Evolutionary conservation across 2,888 invertebrate genomes (phyloP).

Genomic region (Ophonus ardosiacus): DNA sequence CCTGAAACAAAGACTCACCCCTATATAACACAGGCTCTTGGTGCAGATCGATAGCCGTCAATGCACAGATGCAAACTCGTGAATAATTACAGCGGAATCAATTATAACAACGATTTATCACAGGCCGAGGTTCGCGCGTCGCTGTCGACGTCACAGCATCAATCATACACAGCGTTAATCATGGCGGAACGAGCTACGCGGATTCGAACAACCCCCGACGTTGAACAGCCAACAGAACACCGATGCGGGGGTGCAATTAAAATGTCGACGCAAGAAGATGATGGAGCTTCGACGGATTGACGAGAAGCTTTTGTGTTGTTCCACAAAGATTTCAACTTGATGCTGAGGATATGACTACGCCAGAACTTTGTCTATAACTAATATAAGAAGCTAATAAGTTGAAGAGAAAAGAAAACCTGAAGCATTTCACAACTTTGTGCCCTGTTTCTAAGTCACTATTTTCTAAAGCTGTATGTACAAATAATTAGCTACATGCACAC

Average conservation of each 20-base stretch:
- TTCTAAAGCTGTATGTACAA: too few species aligned
- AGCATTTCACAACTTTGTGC: too few species aligned
- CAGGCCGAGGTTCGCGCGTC: constrained; percentile 68
- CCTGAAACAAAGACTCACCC: constrained; percentile 21
- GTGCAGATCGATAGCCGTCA: constrained; percentile 72
- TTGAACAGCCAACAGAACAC: background rate
- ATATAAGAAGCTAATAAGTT: too few species aligned
- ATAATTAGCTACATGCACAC: too few species aligned
- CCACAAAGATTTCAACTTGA: too few species aligned
- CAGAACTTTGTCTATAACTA: background rate
- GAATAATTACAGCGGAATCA: constrained; percentile 76
- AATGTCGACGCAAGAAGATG: constrained; percentile 41
- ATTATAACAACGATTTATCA: constrained; percentile 76
- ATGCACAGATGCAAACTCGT: constrained; percentile 75
- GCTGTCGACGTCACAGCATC: constrained; percentile 71
- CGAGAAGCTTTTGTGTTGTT: background rate
- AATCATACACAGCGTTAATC: constrained; percentile 73
- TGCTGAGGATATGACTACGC: background rate
- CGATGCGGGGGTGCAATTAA: constrained; percentile 39
- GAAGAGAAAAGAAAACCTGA: too few species aligned
- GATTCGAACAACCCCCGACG: constrained; percentile 12
- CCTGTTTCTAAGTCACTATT: too few species aligned
- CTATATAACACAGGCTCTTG: background rate
- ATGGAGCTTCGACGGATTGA: background rate
- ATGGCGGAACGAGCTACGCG: constrained; percentile 63